Base-by-base conservation (phyloP, 2,113 vertebrate genomes). In the Crotalus helleri region DNA sequence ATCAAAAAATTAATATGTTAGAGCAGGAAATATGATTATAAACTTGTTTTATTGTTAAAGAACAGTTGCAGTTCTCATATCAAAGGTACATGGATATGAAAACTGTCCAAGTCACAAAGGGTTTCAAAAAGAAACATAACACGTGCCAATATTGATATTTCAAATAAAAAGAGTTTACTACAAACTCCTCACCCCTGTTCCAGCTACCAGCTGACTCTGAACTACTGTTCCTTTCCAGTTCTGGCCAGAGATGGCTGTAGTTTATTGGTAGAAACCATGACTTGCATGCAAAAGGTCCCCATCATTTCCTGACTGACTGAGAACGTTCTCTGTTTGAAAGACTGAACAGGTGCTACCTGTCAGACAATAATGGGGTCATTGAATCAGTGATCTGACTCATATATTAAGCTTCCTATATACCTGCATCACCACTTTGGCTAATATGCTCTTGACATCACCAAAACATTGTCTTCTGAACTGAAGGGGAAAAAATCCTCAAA, bases 1-100 rank as follows among this genome's bases (percentile, higher is more conserved):
- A 26, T 53, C 9, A 74, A 46, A 29, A 90, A 74, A 90, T 51
- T 29, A 53, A 59, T 39, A 89, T 12, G 51, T 23, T 44, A n/a
- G 13, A 90, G 24, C 46, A 64, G 29, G 94, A 95, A 91, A 57
- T 51, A 94, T 5, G 1, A 1, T 49, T 90, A 29, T 90, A 91
- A 88, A 93, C 88, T 58, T 57, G 57, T 59, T 24, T 69, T 29
- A 51, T 17, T 53, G 29, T 51, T 15, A 33, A 0, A 90, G 11
- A 51, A 15, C 44, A 64, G 58, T 39, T 81, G 1, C n/a, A 81
- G 69, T 39, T 81, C n/a, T 81, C 33, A 8, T 39, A 81, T 46
- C 91, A 91, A 92, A 46, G 7, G 1, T 17, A 85, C 26, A n/a
- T 4, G 57, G 29, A n/a, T 81, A 17, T 90, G 46, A 69, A 53